Evolutionary conservation across 2,113 vertebrate genomes (phyloP).

Genomic region (Heterotis niloticus): DNA sequence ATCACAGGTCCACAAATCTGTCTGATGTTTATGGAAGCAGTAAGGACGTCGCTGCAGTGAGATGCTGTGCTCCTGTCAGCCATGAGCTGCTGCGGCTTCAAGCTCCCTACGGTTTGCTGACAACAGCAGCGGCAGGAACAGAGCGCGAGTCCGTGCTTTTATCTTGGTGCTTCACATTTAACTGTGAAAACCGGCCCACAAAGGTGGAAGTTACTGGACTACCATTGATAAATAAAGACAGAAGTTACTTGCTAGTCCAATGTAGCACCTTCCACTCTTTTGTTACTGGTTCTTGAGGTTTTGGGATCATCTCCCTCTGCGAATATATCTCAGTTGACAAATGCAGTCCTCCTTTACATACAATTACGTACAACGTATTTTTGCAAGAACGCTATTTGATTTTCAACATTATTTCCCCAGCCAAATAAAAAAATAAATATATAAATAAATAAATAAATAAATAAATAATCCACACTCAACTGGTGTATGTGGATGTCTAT

Average conservation of each 20-base stretch:
- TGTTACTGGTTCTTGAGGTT: not conserved
- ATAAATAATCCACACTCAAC: too few relatives aligned
- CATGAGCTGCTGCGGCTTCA: not conserved
- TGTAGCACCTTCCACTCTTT: not conserved
- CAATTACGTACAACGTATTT: too few relatives aligned
- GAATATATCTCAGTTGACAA: not conserved
- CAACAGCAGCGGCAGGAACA: not conserved
- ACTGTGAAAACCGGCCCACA: constrained; percentile 11
- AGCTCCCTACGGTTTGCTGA: not conserved
- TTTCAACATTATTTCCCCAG: too few relatives aligned
- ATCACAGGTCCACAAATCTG: constrained; percentile 15
- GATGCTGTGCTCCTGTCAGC: not conserved
- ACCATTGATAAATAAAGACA: constrained; percentile 43
- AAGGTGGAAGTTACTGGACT: constrained; percentile 3
- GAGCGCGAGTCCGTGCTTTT: not conserved
- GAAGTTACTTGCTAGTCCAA: not conserved
- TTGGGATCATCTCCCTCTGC: constrained; percentile 8
- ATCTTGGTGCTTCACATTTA: constrained; percentile 22
- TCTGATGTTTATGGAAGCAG: constrained; percentile 4
- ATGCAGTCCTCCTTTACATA: too few relatives aligned
- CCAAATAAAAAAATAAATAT: too few relatives aligned
- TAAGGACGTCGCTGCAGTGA: not conserved
- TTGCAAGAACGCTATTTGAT: too few relatives aligned
- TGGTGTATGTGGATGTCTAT: too few relatives aligned
- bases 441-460: too few relatives aligned